These are phyloP conservation scores for Gila robusta DNA, from an alignment of 2,797 vertebrate genomes.

Conservation along the genomic window DNA sequence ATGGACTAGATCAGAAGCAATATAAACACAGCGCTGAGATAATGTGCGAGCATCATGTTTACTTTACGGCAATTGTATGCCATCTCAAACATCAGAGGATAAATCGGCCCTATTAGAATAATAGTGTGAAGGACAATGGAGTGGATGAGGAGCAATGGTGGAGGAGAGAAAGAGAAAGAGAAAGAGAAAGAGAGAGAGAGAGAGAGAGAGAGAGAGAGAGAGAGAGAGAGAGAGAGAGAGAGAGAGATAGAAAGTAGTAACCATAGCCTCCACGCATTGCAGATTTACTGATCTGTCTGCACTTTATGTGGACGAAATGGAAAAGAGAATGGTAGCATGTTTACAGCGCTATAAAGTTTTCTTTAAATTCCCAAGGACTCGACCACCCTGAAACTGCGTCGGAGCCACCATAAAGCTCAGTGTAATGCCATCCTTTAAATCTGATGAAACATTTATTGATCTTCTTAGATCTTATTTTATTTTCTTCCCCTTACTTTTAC, in stretches of 20 bases:
- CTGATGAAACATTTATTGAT: constrained; percentile 83
- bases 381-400: constrained; percentile 77
- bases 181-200: constrained; percentile 53
- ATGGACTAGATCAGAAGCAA: constrained; percentile 25
- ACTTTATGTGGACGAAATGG: constrained; percentile 83
- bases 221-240: constrained; percentile 58
- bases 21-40: constrained; percentile 39
- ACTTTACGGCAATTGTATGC: constrained; percentile 33
- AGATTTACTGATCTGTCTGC: constrained; percentile 82
- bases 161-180: constrained; percentile 57
- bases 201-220: constrained; percentile 27
- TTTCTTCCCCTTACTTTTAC: constrained; percentile 66
- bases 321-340: constrained; percentile 83
- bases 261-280: constrained; percentile 64
- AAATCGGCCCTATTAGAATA: constrained; percentile 50
- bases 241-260: constrained; percentile 9
- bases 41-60: constrained; percentile 48
- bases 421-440: constrained; percentile 78
- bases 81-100: constrained; percentile 50
- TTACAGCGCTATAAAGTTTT: constrained; percentile 84
- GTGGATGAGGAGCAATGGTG: constrained; percentile 18
- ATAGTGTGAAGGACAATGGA: constrained; percentile 45
- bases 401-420: constrained; percentile 71
- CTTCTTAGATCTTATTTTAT: constrained; percentile 79
- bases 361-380: constrained; percentile 83